Conservation (phyloP, 1,140 invertebrate species). For the Drosophila auraria region DNA sequence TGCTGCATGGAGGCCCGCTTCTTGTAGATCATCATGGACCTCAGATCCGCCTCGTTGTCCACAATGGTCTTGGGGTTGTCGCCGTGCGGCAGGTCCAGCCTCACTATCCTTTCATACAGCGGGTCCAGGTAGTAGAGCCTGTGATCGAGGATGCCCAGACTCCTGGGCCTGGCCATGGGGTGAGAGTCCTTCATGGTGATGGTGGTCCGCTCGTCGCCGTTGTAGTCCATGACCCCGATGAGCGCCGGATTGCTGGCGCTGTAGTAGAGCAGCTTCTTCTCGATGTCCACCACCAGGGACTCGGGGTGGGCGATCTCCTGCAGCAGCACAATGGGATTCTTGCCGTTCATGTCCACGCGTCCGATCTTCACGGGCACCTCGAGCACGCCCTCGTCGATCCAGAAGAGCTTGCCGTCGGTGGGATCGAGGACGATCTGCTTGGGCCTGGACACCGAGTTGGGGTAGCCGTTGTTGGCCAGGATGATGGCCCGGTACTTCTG, state of each 20-base stretch:
- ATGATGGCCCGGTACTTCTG: conserved; percentile 94
- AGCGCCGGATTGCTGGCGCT: conserved; percentile 91
- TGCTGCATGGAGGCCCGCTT: conserved; percentile 93
- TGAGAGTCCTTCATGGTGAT: conserved; percentile 90
- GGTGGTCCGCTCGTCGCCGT: conserved; percentile 89
- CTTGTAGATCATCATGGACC: conserved; percentile 94
- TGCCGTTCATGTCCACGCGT: conserved; percentile 97
- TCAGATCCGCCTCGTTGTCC: conserved; percentile 94
- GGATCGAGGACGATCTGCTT: conserved; percentile 96
- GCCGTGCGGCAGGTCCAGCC: conserved; percentile 93
- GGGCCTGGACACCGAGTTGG: conserved; percentile 94
- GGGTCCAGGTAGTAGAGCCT: conserved; percentile 96
- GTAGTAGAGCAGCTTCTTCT: conserved; percentile 94
- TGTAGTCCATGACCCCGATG: conserved; percentile 91
- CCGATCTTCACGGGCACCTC: conserved; percentile 96
- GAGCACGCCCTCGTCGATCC: conserved; percentile 97
- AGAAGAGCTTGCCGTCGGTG: conserved; percentile 95
- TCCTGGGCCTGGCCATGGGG: conserved; percentile 91
- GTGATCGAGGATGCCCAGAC: conserved; percentile 93
- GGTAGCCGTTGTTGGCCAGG: conserved; percentile 95
- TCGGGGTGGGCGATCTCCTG: conserved; percentile 90
- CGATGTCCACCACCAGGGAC: conserved; percentile 94
- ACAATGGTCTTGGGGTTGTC: conserved; percentile 91
- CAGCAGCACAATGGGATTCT: conserved; percentile 89
- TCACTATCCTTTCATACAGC: conserved; percentile 94